A percentile compares a stretch with the other conserved stretches of the same genome.
Evolutionary conservation across 2,113 vertebrate species (phyloP).

Genomic region (Ochotona princeps): DNA sequence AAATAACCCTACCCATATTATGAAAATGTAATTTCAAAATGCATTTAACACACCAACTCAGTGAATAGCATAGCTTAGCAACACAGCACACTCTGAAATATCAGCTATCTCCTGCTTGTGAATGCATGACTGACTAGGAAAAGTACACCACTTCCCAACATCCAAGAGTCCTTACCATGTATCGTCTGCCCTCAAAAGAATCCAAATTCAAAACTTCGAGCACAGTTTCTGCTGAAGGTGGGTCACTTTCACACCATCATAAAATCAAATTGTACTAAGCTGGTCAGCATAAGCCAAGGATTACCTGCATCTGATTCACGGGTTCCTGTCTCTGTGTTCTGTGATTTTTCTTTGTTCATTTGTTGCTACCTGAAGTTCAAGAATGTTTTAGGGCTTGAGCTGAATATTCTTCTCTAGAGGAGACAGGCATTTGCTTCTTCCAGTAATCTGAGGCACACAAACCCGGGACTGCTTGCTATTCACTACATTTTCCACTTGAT

Average conservation of each 20-base stretch:
- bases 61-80: background rate
- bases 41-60: background rate
- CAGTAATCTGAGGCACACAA: background rate
- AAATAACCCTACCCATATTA: background rate
- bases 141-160: background rate
- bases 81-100: background rate
- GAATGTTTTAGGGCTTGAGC: background rate
- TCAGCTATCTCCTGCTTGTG: background rate
- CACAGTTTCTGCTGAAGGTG: background rate
- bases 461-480: background rate
- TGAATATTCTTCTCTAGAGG: slow-evolving; percentile 5
- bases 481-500: background rate
- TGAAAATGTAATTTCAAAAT: background rate
- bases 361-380: background rate
- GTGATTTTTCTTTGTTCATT: background rate
- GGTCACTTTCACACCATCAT: background rate
- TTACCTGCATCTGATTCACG: background rate
- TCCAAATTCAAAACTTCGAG: background rate
- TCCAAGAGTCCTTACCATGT: background rate
- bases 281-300: too few relatives aligned
- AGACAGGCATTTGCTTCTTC: slow-evolving; percentile 1
- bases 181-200: background rate
- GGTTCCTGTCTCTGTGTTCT: background rate
- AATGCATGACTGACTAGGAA: background rate
- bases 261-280: background rate